A percentile compares a stretch with the other conserved stretches of the same genome.
Conservation (phyloP, 2,113 vertebrate genomes). For the Arvicanthis niloticus region DNA sequence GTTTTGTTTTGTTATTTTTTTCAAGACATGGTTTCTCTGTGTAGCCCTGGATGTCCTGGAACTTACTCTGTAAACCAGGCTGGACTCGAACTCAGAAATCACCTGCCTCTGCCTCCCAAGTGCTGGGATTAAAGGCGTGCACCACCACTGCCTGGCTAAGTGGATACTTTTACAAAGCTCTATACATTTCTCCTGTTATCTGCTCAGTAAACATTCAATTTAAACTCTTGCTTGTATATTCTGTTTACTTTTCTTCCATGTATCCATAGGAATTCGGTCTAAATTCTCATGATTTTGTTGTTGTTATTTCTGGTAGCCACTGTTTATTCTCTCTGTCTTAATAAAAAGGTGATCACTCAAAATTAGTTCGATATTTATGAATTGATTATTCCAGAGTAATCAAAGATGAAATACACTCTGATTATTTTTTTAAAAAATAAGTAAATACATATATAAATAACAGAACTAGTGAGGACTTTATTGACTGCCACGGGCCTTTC, state of each 20-base stretch:
- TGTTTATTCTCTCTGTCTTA: background rate
- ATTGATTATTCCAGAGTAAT: background rate
- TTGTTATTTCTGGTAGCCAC: background rate
- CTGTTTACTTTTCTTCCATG: background rate
- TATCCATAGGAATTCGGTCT: background rate
- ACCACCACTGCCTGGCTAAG: background rate
- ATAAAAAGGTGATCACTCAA: constrained; percentile 19
- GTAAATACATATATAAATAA: background rate
- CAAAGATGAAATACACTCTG: background rate
- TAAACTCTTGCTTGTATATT: background rate
- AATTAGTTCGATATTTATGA: constrained; percentile 31
- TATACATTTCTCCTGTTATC: background rate
- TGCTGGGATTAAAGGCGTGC: no score
- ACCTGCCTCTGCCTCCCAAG: no score
- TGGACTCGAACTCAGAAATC: no score
- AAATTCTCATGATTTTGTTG: background rate
- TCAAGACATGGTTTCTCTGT: no score
- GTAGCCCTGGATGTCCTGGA: no score
- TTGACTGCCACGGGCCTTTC: background rate
- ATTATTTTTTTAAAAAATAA: background rate
- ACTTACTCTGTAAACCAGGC: no score
- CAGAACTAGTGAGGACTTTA: background rate
- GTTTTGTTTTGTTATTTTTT: no score
- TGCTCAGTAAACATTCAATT: background rate
- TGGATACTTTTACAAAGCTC: background rate